phyloP scores from a whole-genome alignment of 2,113 vertebrate species.

The Struthidea cinerea region DNA sequence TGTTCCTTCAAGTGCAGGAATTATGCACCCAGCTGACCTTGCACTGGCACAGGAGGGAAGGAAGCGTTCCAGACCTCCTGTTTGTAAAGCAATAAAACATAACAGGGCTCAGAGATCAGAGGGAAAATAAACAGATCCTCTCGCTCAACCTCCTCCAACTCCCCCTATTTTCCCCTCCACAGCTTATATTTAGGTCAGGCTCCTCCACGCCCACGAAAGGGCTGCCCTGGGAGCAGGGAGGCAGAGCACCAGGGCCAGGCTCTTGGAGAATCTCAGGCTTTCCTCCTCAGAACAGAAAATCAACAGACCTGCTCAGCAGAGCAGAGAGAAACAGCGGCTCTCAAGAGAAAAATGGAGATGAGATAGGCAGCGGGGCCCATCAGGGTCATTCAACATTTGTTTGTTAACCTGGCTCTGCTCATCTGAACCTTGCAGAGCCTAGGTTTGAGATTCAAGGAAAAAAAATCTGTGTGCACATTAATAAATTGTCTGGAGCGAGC shows the following conservation, averaged over 20 bases:
- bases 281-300: background rate
- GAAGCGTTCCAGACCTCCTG: slow-evolving; percentile 42
- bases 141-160: background rate
- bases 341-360: background rate
- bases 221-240: background rate
- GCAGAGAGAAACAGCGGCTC: background rate
- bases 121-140: slow-evolving; percentile 40
- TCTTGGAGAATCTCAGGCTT: background rate
- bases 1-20: background rate
- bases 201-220: background rate
- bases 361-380: background rate
- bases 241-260: background rate
- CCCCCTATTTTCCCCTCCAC: background rate
- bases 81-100: slow-evolving; percentile 44
- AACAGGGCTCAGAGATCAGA: slow-evolving; percentile 42
- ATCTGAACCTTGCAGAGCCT: background rate
- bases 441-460: background rate
- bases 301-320: background rate
- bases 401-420: background rate
- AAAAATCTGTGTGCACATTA: background rate
- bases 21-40: background rate
- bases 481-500: background rate
- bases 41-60: background rate
- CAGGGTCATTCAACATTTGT: background rate
- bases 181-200: background rate